phyloP scores from a whole-genome alignment of 2,888 invertebrate genomes.

The Calliopum simillimum region DNA sequence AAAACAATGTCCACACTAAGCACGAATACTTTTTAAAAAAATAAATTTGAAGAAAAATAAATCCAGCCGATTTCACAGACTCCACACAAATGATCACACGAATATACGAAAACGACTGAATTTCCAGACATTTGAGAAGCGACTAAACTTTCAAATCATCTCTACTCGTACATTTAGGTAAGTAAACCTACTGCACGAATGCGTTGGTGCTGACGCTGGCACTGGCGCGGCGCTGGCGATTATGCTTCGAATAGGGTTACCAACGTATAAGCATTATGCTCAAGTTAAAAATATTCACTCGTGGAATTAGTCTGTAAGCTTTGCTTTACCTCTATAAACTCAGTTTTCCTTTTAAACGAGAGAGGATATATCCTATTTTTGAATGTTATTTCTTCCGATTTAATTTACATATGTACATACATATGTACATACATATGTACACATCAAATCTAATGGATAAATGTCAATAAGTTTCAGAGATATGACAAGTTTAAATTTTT shows the following conservation, averaged over 20 bases:
- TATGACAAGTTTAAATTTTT: too few species aligned
- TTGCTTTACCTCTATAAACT: too few species aligned
- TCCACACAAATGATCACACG: neutral
- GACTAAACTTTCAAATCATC: constrained; percentile 51
- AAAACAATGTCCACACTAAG: too few species aligned
- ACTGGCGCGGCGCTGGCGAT: neutral
- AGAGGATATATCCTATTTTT: too few species aligned
- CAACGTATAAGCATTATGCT: neutral
- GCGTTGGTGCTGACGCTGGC: constrained; percentile 6
- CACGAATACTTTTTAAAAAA: too few species aligned
- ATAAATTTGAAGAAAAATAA: too few species aligned
- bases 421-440: too few species aligned
- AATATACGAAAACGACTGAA: constrained; percentile 46
- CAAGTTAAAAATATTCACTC: neutral
- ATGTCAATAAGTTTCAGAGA: too few species aligned
- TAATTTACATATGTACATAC: too few species aligned
- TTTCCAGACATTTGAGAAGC: constrained; percentile 59
- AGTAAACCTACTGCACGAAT: constrained; percentile 11
- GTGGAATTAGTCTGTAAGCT: neutral
- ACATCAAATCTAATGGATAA: too few species aligned
- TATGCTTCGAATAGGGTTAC: neutral
- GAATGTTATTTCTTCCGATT: too few species aligned
- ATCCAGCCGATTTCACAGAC: neutral
- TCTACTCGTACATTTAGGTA: constrained; percentile 25
- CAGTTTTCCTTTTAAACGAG: too few species aligned